Base-by-base conservation (phyloP, 64 coral and sea anemone species). In the Stylophora pistillata region DNA sequence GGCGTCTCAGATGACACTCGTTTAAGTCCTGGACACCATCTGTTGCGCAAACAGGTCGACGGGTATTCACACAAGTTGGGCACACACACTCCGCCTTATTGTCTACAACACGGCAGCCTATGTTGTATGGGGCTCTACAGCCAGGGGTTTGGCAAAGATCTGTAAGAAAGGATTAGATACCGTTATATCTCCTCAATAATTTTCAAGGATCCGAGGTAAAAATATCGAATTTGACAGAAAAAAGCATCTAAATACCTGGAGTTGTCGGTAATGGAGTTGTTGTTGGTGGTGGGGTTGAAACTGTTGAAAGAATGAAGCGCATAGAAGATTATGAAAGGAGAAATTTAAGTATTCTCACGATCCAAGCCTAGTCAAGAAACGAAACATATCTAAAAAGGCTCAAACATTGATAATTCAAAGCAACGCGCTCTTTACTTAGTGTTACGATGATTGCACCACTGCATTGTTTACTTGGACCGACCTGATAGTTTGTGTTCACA, bases 71-170 rank as follows among this genome's bases (percentile, higher is more conserved):
- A 54, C 80, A 72, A 21, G 62, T 74, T 10, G 78, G 69, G 20
- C 91, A 93, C 9, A 93, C 9, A 30, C 91, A 93, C 21, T 55
- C 28, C 12, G 91, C 56, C 32, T 26, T 15, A 1, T 53, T 60
- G 29, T 80, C 70, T 1, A 74, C 85, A 3, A 73, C 85, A 59
- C 55, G 55, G 77, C 91, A 93, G 1, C 86, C 85, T 5, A 80
- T 65, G 26, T 93, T 88, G 10, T 86, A 80, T 23, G 77, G 86
- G n/a, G 79, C 69, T 20, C 77, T 79, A 37, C 91, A 93, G 74
- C 87, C 85, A 13, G 88, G 58, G 26, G 78, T 74, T 23, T 75
- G 13, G n/a, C 91, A 93, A 29, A 76, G 85, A 82, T 93, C 91
- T 93, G 37, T 11, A 55, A 87, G 74, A 20, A 5, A 30, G 13